Base-by-base conservation (phyloP, 2,113 vertebrate species). In the Apteryx owenii region DNA sequence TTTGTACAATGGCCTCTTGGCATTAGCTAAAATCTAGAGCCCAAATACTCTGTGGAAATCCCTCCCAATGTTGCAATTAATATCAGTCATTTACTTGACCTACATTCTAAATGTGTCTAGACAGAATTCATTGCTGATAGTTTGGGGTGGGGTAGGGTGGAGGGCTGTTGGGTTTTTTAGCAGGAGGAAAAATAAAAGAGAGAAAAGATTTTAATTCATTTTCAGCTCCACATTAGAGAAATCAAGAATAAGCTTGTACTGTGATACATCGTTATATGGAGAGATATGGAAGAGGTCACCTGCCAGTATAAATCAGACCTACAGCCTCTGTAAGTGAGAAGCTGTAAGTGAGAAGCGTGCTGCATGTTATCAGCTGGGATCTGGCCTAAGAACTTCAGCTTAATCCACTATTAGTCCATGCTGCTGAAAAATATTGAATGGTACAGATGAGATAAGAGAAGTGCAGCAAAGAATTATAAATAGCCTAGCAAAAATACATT, bases 1-100 rank as follows among this genome's bases (percentile, higher is more conserved):
- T 92, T 94, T 93, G 86, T 90, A 93, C 91, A 95, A 88, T 66
- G 93, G 94, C 84, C 96, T 95, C 93, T 78, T 96, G 90, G 85
- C 95, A 95, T 84, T 93, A 93, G 66, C 85, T 79, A 71, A 82
- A 97, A 97, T 95, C 94, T 96, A 84, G 90, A 96, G 95, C 96
- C 95, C 94, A 89, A 86, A 93, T 96, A 95, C 93, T 95, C 97
- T 90, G 88, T 88, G 91, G 97, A 96, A 97, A 91, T 95, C 96
- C 65, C 81, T 95, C 93, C 86, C 78, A 33, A 70, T 10, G 6
- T 68, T 61, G 93, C 68, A 92, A 97, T 93, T 82, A 96, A 89
- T 77, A 92, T 87, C 88, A 96, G 86, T 95, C 96, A 90, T 88
- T 95, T 79, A 53, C 76, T 94, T 96, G 95, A 95, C 96, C 97